Conservation (phyloP, 1,140 invertebrate species). For the Drosophila lacertosa region DNA sequence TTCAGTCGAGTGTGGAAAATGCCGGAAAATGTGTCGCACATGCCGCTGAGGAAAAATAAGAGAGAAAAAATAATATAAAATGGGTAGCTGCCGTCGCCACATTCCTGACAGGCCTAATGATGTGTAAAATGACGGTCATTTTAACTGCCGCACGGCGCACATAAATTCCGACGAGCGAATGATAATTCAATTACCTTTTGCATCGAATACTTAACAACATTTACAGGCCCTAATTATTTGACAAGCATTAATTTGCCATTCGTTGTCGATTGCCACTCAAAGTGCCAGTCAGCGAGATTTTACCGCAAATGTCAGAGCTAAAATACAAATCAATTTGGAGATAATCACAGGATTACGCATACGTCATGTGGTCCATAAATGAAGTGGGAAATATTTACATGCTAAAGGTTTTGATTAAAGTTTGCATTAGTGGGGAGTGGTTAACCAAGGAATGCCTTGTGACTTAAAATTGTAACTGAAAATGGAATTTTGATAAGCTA, state of each 20-base stretch:
- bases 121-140: constrained; percentile 74
- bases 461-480: too few species aligned
- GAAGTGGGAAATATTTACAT: not conserved
- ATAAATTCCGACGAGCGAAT: constrained; percentile 57
- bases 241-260: not conserved
- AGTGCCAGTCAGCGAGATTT: constrained; percentile 14
- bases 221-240: constrained; percentile 40
- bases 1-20: constrained; percentile 45
- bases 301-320: constrained; percentile 46
- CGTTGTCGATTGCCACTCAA: not conserved
- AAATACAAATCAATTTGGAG: constrained; percentile 28
- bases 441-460: too few species aligned
- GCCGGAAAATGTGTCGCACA: constrained; percentile 26
- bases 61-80: constrained; percentile 1
- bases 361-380: constrained; percentile 14
- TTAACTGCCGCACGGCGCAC: constrained; percentile 40
- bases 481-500: too few species aligned
- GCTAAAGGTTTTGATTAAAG: too few species aligned
- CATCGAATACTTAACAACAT: constrained; percentile 6
- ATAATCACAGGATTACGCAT: constrained; percentile 21
- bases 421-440: too few species aligned
- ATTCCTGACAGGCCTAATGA: constrained; percentile 66
- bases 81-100: constrained; percentile 5
- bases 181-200: constrained; percentile 44
- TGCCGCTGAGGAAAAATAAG: not conserved